Evolutionary conservation across 2,113 vertebrate genomes (phyloP).

Genomic region (Harpagus bidentatus): DNA sequence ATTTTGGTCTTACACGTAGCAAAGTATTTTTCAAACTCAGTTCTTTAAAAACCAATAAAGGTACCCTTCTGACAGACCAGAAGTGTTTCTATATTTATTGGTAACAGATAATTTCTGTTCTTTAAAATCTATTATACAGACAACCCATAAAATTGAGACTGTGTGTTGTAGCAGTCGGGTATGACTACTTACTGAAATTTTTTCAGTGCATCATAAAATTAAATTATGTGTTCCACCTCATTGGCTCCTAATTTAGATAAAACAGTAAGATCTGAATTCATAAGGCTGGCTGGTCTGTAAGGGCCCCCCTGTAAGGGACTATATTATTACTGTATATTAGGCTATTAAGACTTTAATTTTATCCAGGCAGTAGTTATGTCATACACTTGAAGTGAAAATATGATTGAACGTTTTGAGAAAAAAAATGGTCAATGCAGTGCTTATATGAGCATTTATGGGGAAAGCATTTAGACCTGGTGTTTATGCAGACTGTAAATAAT

Average conservation of each 20-base stretch:
- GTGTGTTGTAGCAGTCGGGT: background rate
- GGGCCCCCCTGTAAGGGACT: background rate
- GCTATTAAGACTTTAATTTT: conserved; percentile 36
- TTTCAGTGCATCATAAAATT: conserved; percentile 56
- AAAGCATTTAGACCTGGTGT: background rate
- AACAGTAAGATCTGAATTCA: conserved; percentile 32
- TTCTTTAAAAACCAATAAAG: background rate
- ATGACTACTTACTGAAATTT: conserved; percentile 15
- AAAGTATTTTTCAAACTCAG: background rate
- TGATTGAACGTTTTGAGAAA: background rate
- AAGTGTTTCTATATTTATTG: background rate
- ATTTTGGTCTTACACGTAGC: background rate
- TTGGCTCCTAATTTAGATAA: conserved; percentile 55
- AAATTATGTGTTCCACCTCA: conserved; percentile 49
- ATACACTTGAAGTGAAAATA: conserved; percentile 20
- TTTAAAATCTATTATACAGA: background rate
- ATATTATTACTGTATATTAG: background rate
- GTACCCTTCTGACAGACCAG: background rate
- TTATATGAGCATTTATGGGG: background rate
- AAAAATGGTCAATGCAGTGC: background rate
- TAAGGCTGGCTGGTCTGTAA: background rate
- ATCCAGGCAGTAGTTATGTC: background rate
- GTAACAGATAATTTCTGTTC: background rate
- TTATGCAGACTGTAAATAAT: conserved; percentile 11
- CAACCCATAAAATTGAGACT: background rate